Conservation (phyloP, 2,888 invertebrate genomes). For the Dicycla oo region DNA sequence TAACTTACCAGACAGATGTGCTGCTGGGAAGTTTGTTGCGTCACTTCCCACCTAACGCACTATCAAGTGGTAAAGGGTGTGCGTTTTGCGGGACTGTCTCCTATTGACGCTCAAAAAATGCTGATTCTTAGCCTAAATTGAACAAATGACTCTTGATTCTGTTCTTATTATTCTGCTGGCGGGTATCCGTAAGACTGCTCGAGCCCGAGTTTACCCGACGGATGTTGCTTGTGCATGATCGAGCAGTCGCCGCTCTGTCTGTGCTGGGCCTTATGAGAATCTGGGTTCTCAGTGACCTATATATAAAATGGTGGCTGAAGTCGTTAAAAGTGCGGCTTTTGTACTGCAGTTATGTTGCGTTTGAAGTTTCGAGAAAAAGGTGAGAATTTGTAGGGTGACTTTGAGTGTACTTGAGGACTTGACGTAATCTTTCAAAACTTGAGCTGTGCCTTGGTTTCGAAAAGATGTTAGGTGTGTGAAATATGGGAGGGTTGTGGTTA, state of each 20-base stretch:
- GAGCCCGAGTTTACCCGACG: background rate
- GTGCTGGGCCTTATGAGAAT: constrained; percentile 22
- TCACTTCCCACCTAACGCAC: background rate
- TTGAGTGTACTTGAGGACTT: constrained; percentile 39
- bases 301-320: constrained; percentile 57
- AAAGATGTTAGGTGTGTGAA: background rate
- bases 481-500: background rate
- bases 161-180: background rate
- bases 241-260: background rate
- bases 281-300: constrained; percentile 56
- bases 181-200: background rate
- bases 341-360: constrained; percentile 47
- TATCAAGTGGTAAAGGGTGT: background rate
- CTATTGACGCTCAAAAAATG: too few relatives aligned
- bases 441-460: constrained; percentile 2
- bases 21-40: background rate
- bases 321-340: constrained; percentile 55
- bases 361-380: constrained; percentile 54
- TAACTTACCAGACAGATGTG: background rate
- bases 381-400: constrained; percentile 14
- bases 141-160: background rate
- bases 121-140: too few relatives aligned
- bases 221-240: background rate
- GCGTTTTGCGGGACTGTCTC: background rate
- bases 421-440: constrained; percentile 35